A percentile compares a stretch with the other conserved stretches of the same genome.
Conservation (phyloP, 2,113 vertebrate species). For the Butastur rufipennis region DNA sequence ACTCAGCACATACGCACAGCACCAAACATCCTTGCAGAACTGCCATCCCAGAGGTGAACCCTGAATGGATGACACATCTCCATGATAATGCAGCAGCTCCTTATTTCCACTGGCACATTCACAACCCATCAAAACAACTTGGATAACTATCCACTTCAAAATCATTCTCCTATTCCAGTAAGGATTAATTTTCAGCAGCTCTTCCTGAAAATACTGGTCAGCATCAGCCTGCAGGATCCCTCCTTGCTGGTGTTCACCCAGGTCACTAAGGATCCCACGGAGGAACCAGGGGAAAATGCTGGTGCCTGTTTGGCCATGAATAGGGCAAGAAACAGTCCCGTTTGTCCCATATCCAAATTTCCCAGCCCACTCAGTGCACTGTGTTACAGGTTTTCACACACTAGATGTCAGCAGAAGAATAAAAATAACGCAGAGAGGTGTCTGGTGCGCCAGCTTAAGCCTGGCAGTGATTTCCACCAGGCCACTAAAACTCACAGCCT, state of each 20-base stretch:
- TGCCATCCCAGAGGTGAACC: not conserved
- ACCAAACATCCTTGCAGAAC: not conserved
- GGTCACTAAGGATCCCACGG: not conserved
- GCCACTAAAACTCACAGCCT: not conserved
- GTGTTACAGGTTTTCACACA: not conserved
- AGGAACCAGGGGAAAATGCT: not conserved
- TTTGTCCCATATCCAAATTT: not conserved
- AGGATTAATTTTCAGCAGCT: not conserved
- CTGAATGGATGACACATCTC: not conserved
- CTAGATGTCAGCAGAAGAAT: slow-evolving; percentile 56
- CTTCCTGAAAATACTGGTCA: not conserved
- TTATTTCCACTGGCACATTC: not conserved
- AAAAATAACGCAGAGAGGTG: not conserved
- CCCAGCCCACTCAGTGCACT: rapidly evolving
- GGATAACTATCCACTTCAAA: not conserved
- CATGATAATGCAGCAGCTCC: not conserved
- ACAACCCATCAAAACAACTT: not conserved
- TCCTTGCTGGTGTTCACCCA: not conserved
- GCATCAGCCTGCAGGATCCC: not conserved
- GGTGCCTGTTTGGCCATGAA: not conserved
- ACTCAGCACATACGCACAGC: not conserved
- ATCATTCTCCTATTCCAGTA: not conserved
- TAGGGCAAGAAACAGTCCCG: not conserved
- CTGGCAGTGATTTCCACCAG: not conserved
- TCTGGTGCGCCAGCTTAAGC: not conserved